Conservation (phyloP, 2,113 vertebrate species). For the Dissostichus mawsoni region DNA sequence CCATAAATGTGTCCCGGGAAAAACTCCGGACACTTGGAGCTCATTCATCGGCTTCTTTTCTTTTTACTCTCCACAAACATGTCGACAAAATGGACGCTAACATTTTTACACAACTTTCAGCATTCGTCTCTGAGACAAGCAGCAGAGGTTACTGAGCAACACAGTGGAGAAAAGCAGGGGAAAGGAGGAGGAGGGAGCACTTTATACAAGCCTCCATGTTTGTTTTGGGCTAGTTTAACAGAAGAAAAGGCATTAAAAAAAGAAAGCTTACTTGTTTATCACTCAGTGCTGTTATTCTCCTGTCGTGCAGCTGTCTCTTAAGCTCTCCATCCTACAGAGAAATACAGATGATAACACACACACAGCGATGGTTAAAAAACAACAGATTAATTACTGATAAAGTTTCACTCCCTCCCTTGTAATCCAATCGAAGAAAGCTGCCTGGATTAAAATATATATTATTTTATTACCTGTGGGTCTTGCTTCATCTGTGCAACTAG, state of each 20-base stretch:
- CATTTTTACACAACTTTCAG: slow-evolving; percentile 80
- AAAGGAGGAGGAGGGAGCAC: not conserved
- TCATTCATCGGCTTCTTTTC: slow-evolving; percentile 59
- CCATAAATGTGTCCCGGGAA: slow-evolving; percentile 12
- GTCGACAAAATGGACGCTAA: slow-evolving; percentile 98
- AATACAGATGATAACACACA: not conserved
- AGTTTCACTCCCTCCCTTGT: slow-evolving; percentile 87
- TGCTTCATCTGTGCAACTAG: slow-evolving; percentile 95
- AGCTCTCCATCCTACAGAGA: slow-evolving; percentile 86
- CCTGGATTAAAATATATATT: slow-evolving; percentile 44
- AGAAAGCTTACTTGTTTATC: slow-evolving; percentile 89
- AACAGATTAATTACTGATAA: slow-evolving; percentile 84
- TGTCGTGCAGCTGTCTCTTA: slow-evolving; percentile 89
- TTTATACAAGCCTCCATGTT: not conserved
- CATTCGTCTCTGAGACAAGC: slow-evolving; percentile 6
- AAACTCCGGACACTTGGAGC: slow-evolving; percentile 64
- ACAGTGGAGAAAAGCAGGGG: not conserved
- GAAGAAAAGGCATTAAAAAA: not conserved
- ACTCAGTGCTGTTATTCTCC: slow-evolving; percentile 88
- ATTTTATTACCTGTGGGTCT: slow-evolving; percentile 88
- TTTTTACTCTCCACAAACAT: slow-evolving; percentile 88
- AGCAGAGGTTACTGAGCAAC: not conserved
- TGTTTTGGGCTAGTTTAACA: not conserved
- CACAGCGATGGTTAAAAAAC: slow-evolving; percentile 7
- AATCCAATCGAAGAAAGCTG: slow-evolving; percentile 54